Base-by-base conservation (phyloP, 2,113 vertebrate genomes). In the Zootoca vivipara region DNA sequence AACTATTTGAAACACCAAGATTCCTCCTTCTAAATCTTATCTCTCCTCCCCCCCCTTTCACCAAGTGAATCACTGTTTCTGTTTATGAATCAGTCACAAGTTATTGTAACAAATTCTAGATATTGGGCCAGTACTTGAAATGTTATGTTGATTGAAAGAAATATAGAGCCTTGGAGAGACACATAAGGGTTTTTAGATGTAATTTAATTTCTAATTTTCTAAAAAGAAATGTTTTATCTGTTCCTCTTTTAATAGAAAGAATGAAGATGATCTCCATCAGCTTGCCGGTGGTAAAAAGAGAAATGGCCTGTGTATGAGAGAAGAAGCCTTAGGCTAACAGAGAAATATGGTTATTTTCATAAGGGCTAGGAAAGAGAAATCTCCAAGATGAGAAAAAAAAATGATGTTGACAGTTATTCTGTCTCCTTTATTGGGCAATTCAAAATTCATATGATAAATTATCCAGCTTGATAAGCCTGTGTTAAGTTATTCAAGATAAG, bases 201-300 rank as follows among this genome's bases (percentile, higher is more conserved):
- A 72, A 72, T n/a, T 62, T 62, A 20, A 62, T 62, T 62, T 62
- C 0, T 62, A 1, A 4, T 62, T 62, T 2, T 72, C 15, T 72
- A 2, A 12, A 12, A 46, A 38, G 38, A 67, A 69, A 10, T 3
- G 79, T 89, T 80, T 46, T 28, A 35, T 40, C 35, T 73, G 86
- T 22, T 62, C 58, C 35, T 67, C 5, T 64, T 62, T 87, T 72
- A 73, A 42, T 82, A 85, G 74, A 84, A 84, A 70, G 16, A 74
- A 89, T 80, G 16, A 4, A 46, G 70, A 90, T 85, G 62, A 86
- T 86, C 64, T 82, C 82, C 56, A 78, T 80, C n/a, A 72, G n/a
- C 67, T 85, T 78, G 62, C 81, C 15, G 46, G 6, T 20, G 3
- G 64, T 87, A 22, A 33, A 85, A 85, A 18, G 28, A 83, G 42